phyloP scores from a whole-genome alignment of 1,140 invertebrate species.

The Littorina saxatilis region DNA sequence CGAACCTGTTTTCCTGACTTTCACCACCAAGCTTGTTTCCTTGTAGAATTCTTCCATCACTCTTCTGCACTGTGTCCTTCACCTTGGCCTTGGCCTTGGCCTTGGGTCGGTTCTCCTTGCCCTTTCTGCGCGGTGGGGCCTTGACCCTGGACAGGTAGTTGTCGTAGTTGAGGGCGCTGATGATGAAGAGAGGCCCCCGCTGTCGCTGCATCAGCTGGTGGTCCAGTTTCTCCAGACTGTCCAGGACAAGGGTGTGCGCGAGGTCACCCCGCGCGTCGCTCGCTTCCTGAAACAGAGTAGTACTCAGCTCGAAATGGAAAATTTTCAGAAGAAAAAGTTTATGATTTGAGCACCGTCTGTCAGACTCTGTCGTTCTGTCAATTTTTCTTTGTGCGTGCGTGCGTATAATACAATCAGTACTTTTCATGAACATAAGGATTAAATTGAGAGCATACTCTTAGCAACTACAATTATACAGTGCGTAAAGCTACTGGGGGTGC shows the following conservation, averaged over 20 bases:
- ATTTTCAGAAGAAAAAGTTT: too few relatives aligned
- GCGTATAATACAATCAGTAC: too few relatives aligned
- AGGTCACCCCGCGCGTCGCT: constrained; percentile 23
- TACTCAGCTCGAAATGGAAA: too few relatives aligned
- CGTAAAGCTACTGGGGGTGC: too few relatives aligned
- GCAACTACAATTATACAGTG: too few relatives aligned
- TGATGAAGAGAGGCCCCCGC: constrained; percentile 10
- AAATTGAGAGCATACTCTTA: too few relatives aligned
- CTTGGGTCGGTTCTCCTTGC: not conserved
- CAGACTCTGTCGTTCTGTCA: not conserved
- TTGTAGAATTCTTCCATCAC: not conserved
- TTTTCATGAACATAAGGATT: too few relatives aligned
- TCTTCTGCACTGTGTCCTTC: too few relatives aligned
- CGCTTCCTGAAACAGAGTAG: not conserved
- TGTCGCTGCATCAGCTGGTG: not conserved
- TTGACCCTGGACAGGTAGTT: constrained; percentile 35
- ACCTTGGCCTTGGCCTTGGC: not conserved
- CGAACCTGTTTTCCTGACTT: not conserved
- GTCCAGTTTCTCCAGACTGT: constrained; percentile 8
- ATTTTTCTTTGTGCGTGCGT: too few relatives aligned
- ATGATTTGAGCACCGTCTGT: not conserved
- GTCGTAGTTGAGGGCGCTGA: constrained; percentile 30
- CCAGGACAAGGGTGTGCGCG: constrained; percentile 32
- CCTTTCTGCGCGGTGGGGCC: not conserved
- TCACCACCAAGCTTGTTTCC: not conserved